Percentiles rank a stretch among this genome's conserved stretches.
Evolutionary conservation across 2,797 vertebrate genomes (phyloP).

Genomic region (Darevskia nairensis): DNA sequence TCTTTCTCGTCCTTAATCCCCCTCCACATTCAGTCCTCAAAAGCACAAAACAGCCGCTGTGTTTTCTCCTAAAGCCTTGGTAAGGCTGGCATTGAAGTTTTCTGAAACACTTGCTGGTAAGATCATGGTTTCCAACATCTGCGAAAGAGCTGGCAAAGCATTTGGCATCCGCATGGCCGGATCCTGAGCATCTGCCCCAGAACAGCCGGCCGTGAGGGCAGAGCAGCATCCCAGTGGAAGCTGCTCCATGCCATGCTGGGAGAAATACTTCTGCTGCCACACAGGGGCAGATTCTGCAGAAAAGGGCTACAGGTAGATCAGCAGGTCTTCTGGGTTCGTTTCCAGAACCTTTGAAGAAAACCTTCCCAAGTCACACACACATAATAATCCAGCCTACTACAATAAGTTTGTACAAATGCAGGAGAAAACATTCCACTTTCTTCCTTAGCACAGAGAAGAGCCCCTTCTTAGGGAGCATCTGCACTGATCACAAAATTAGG

Average conservation of each 20-base stretch:
- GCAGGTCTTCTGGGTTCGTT: neutral
- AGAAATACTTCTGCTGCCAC: neutral
- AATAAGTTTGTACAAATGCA: neutral
- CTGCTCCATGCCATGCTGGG: neutral
- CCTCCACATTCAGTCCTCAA: neutral
- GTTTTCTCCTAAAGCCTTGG: neutral
- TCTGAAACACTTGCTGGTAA: neutral
- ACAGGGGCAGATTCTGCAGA: neutral
- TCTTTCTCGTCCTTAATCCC: fast-evolving
- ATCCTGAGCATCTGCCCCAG: too few relatives aligned
- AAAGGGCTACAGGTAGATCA: neutral
- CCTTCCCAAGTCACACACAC: neutral
- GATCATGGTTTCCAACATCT: neutral
- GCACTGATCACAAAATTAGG: too few relatives aligned
- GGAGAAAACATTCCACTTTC: neutral
- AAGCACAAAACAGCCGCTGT: neutral
- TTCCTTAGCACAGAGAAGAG: neutral
- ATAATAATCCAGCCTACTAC: neutral
- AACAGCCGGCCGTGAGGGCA: neutral
- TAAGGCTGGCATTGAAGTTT: neutral
- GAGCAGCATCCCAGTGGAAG: neutral
- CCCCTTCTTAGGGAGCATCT: too few relatives aligned
- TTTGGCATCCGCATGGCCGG: neutral
- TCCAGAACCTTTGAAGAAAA: neutral
- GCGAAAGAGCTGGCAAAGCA: neutral